Conservation (phyloP, 2,113 vertebrate species). For the Cettia cetti region DNA sequence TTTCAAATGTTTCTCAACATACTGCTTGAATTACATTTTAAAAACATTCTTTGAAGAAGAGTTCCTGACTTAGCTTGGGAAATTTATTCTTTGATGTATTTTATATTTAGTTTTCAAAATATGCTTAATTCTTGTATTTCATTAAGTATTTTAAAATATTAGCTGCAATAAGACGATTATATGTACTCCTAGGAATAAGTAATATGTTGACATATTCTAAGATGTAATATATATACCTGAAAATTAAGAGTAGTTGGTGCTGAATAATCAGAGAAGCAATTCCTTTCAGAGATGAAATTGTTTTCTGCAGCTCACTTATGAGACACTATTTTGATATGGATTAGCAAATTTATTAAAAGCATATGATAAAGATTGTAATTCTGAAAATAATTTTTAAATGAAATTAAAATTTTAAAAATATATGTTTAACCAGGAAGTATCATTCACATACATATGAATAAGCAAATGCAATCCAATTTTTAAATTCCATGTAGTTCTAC, state of each 20-base stretch:
- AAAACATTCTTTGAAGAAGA: not conserved
- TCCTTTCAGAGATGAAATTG: not conserved
- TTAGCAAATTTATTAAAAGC: not conserved
- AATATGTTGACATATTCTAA: not conserved
- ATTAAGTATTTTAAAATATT: not conserved
- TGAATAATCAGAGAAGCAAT: not conserved
- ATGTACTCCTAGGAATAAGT: not conserved
- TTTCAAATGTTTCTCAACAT: not conserved
- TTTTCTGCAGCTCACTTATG: not conserved
- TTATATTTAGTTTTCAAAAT: not conserved
- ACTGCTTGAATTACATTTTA: not conserved
- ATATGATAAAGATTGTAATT: not conserved
- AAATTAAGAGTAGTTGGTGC: not conserved
- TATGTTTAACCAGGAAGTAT: not conserved
- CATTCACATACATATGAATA: not conserved
- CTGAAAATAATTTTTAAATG: accelerated
- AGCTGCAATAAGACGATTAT: not conserved
- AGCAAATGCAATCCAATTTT: not conserved
- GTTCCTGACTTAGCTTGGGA: not conserved
- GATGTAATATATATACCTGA: not conserved
- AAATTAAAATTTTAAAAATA: not conserved
- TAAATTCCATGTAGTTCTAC: not conserved
- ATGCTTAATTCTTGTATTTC: not conserved
- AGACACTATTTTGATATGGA: not conserved
- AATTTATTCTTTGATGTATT: not conserved